Evolutionary conservation across 2,113 vertebrate species (phyloP).

Genomic region (Fregata magnificens): DNA sequence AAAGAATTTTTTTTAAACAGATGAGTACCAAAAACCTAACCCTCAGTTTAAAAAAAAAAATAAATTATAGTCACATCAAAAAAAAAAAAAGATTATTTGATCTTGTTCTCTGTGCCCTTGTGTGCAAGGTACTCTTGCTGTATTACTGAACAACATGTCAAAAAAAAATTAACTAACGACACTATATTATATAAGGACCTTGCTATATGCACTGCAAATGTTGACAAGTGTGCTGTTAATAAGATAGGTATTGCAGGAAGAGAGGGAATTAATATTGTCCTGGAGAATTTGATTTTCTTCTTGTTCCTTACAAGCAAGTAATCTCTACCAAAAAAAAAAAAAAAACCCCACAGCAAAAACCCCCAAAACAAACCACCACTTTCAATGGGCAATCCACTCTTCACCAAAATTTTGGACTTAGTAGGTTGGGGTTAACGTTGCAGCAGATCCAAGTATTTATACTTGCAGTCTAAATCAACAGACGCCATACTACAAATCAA

Average conservation of each 20-base stretch:
- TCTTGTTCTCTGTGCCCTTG: neutral
- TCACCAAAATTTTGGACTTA: neutral
- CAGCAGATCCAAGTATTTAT: neutral
- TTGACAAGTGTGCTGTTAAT: neutral
- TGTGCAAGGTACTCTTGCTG: neutral
- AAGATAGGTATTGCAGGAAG: neutral
- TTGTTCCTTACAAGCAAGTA: neutral
- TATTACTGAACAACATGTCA: neutral
- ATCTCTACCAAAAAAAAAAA: neutral
- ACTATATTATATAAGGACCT: neutral
- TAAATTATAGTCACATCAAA: neutral
- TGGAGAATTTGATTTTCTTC: neutral
- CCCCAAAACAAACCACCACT: neutral
- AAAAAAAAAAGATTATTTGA: neutral
- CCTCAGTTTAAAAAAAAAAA: rapidly evolving
- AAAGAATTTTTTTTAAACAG: neutral
- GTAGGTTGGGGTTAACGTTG: neutral
- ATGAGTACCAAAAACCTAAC: neutral
- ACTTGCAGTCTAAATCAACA: neutral
- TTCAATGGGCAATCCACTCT: neutral
- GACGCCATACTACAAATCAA: neutral
- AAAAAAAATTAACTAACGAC: neutral
- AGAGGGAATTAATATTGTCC: neutral
- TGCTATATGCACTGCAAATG: neutral
- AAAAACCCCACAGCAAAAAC: no score